Conservation (phyloP, 2,797 vertebrate genomes). For the Periparus ater region DNA sequence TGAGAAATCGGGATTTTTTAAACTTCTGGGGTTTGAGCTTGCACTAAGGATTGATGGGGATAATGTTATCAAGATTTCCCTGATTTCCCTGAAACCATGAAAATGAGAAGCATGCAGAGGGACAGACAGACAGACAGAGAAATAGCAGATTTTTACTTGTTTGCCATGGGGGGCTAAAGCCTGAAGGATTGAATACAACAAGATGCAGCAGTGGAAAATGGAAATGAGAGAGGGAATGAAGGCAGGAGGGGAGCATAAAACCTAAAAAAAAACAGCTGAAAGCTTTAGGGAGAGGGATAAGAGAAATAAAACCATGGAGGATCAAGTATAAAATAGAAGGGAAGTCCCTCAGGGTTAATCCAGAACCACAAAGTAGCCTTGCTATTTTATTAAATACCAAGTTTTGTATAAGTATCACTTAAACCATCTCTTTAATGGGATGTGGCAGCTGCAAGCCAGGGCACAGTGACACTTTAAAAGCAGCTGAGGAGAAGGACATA, state of each 20-base stretch:
- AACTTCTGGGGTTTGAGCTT: background rate
- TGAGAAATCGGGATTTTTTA: background rate
- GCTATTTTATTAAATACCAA: background rate
- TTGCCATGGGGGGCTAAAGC: background rate
- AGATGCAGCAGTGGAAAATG: background rate
- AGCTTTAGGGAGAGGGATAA: background rate
- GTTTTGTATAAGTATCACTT: background rate
- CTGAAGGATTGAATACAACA: background rate
- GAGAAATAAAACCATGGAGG: constrained; percentile 3
- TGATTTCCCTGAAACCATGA: background rate
- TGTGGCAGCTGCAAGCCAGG: background rate
- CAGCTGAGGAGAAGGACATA: constrained; percentile 28
- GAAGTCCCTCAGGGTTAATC: constrained; percentile 4
- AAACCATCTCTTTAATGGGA: background rate
- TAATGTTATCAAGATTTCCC: background rate
- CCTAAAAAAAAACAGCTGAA: background rate
- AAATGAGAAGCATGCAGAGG: background rate
- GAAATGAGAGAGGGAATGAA: background rate
- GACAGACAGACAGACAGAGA: background rate
- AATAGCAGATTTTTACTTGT: background rate
- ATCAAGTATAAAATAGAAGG: background rate
- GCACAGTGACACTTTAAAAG: constrained; percentile 8
- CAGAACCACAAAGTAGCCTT: background rate
- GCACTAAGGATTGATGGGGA: background rate
- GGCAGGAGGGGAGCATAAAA: background rate